phyloP scores from a whole-genome alignment of 2,113 vertebrate genomes.

The Baryphthengus martii region DNA sequence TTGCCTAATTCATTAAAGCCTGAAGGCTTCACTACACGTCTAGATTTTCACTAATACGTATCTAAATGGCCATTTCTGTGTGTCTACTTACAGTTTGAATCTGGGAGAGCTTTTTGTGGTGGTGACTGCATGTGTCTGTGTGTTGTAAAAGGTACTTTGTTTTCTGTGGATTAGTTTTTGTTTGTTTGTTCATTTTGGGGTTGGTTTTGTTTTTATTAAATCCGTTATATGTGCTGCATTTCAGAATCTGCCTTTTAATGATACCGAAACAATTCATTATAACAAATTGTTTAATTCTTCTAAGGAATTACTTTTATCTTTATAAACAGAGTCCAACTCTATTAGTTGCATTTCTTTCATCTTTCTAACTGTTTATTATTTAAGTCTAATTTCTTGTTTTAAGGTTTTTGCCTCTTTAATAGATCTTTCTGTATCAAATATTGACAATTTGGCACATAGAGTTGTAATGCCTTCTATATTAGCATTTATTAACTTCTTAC shows the following conservation, averaged over 20 bases:
- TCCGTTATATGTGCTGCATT: neutral
- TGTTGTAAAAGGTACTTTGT: neutral
- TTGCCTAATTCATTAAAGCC: neutral
- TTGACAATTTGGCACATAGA: neutral
- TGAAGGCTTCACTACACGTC: neutral
- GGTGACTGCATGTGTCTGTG: neutral
- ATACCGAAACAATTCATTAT: neutral
- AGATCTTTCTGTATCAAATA: neutral
- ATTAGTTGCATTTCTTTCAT: neutral
- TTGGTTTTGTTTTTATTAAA: neutral
- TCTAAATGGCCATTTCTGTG: neutral
- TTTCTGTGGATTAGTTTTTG: neutral
- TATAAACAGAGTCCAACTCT: neutral
- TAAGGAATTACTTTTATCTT: too few relatives aligned
- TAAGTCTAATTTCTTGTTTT: neutral
- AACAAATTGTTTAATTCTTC: neutral
- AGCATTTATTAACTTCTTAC: neutral
- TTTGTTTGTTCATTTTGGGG: neutral
- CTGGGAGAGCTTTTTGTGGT: neutral
- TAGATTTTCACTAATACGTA: neutral
- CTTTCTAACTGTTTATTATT: neutral
- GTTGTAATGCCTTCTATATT: neutral
- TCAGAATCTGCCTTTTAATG: neutral
- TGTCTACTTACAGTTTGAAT: neutral
- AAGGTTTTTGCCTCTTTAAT: neutral